Conservation (phyloP, 1,140 invertebrate species). For the Apis cerana region DNA sequence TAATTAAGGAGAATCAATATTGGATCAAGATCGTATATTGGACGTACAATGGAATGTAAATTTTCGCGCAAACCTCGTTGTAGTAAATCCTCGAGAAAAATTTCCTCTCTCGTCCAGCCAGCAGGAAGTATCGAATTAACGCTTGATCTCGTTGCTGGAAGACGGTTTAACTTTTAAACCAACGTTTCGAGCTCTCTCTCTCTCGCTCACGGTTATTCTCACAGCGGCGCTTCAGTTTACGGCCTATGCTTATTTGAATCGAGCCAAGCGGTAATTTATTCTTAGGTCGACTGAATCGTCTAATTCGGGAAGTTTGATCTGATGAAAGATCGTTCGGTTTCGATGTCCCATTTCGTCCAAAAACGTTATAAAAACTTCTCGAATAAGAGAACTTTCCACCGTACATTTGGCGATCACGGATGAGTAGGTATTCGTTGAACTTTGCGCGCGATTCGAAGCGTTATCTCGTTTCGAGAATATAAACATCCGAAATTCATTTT, state of each 20-base stretch:
- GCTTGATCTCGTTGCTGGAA: constrained; percentile 60
- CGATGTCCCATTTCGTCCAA: too few relatives aligned
- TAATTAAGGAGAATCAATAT: too few relatives aligned
- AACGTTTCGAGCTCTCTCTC: background rate
- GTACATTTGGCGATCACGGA: constrained; percentile 16
- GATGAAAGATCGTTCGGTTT: background rate
- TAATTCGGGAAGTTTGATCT: background rate
- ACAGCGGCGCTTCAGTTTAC: constrained; percentile 29
- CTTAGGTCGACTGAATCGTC: too few relatives aligned
- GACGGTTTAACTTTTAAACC: constrained; percentile 50
- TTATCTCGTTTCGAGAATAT: constrained; percentile 11
- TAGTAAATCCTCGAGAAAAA: constrained; percentile 38
- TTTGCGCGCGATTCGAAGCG: constrained; percentile 12
- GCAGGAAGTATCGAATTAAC: constrained; percentile 76
- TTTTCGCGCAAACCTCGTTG: background rate
- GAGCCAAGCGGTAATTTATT: background rate
- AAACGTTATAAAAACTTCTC: too few relatives aligned
- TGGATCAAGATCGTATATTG: too few relatives aligned
- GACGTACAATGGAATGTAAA: too few relatives aligned
- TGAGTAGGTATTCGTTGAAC: background rate
- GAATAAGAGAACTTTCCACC: constrained; percentile 14
- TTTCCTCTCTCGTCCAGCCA: constrained; percentile 39
- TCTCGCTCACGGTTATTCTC: constrained; percentile 4
- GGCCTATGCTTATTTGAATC: constrained; percentile 17
- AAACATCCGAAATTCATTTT: too few relatives aligned